Evolutionary conservation across 2,113 vertebrate species (phyloP), one percentile per base, ranked within the genome.

Genomic region (Tricholaema leucomelas): DNA sequence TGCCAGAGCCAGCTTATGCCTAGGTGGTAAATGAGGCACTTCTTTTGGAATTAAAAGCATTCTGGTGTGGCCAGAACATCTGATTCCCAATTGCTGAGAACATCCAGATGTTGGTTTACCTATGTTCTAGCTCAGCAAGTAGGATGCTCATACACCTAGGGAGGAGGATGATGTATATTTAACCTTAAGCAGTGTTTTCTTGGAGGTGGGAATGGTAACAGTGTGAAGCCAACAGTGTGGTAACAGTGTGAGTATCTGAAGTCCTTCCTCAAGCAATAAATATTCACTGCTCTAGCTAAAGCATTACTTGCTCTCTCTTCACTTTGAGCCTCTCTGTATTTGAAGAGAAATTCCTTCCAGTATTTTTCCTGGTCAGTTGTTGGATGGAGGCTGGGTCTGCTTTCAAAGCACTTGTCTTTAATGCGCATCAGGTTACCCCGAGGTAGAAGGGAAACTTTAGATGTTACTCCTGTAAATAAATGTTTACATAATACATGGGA

Each of bases 401-500:
- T 94, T 90, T 91, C 92, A 96, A 83, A 93, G 83, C 81, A 75
- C 50, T 91, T 70, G 91, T 83, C 81, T 95, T 86, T 75, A 50
- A 75, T 38, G 20, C 4, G 85, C 80, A 81, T 94, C 75, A 44
- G 84, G 81, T 96, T 96, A 91, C 91, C 74, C 59, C 52, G 93
- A 92, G 91, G 89, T 92, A 88, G 93, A 89, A 92, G 75, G 82
- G 95, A 96, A 96, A 96, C 91, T 86, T 81, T 64, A 94, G 93
- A 40, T 44, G 56, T 61, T 90, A 83, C 76, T 92, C 76, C 94
- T 95, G 94, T 91, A 95, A 96, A 97, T 97, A 96, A 97, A 95
- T 92, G 82, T 96, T 94, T 96, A 86, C 91, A 92, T 96, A 97
- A 94, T 95, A 42, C 46, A 54, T 77, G 72, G 89, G 69, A 25